These are phyloP conservation scores for Hucho hucho DNA, from an alignment of 2,113 vertebrate species.

Conservation along the genomic window DNA sequence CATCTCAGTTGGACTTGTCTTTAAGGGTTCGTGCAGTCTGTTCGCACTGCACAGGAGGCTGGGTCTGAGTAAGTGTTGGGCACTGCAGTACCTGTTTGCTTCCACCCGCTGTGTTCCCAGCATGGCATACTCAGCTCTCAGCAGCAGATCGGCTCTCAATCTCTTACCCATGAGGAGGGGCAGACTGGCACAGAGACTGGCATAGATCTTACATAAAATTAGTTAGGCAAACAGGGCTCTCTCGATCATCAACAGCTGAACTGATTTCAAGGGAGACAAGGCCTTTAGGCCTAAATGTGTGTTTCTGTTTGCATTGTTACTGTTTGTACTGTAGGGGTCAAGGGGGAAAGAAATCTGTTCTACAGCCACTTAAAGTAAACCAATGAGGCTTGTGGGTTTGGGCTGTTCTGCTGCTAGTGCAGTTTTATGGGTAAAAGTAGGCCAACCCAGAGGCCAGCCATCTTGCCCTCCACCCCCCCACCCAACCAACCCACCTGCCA, in stretches of 20 bases:
- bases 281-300: background rate
- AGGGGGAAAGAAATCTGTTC: background rate
- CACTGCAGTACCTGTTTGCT: constrained; percentile 71
- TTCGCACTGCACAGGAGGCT: constrained; percentile 42
- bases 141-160: constrained; percentile 55
- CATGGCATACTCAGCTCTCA: constrained; percentile 29
- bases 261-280: background rate
- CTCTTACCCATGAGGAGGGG: constrained; percentile 9
- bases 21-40: constrained; percentile 36
- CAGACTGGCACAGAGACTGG: background rate
- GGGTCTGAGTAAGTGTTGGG: constrained; percentile 66
- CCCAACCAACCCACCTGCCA: background rate
- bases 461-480: background rate
- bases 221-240: background rate
- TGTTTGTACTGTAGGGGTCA: background rate
- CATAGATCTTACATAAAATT: background rate
- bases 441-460: background rate
- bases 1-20: background rate
- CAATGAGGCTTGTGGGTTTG: background rate
- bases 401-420: background rate
- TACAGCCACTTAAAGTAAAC: background rate
- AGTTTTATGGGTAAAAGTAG: background rate
- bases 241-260: background rate
- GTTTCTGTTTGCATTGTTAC: background rate
- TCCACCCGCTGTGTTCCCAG: constrained; percentile 67